Evolutionary conservation across 2,113 vertebrate genomes (phyloP), one percentile per base, ranked within the genome.

Genomic region (Dicerorhinus sumatrensis): DNA sequence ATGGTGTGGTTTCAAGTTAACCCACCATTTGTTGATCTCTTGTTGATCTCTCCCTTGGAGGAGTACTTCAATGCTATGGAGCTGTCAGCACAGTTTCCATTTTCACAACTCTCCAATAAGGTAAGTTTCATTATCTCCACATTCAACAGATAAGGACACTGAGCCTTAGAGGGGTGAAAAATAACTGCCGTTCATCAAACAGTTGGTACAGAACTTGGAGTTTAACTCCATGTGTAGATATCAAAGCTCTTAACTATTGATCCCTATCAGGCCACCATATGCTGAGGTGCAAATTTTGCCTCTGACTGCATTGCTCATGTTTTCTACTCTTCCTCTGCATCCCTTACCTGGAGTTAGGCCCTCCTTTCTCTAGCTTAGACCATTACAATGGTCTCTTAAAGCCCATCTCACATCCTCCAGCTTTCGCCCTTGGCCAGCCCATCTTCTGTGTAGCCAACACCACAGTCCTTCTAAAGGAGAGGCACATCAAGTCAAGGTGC

Each of bases 221-320:
- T 33, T 73, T 56, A 20, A 14, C 7, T 36, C 23, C 51, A 1
- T 1, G 3, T n/a, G 11, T 5, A 21, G 36, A 77, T n/a, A 4
- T 85, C 65, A 51, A 4, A 48, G 18, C 20, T 65, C 51, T 63
- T 56, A 72, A 23, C 11, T 36, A 7, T 11, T 54, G 70, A 29
- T 39, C 2, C 9, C 2, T 12, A 8, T 31, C 4, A 6, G 23
- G 39, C 46, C 21, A 2, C 8, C 1, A 0, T 10, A 5, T 3
- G 4, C 0, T 1, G 8, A 16, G 10, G 6, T 70, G 5, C 20
- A 63, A 16, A 7, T n/a, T n/a, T 75, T 54, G 5, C 48, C 88
- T 62, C 51, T 60, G 13, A 83, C 29, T 11, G 6, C 20, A 27
- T 56, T 54, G 16, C 36, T 80, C 67, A 27, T 6, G 2, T 8